phyloP scores from a whole-genome alignment of 2,113 vertebrate species.

The Vombatus ursinus region DNA sequence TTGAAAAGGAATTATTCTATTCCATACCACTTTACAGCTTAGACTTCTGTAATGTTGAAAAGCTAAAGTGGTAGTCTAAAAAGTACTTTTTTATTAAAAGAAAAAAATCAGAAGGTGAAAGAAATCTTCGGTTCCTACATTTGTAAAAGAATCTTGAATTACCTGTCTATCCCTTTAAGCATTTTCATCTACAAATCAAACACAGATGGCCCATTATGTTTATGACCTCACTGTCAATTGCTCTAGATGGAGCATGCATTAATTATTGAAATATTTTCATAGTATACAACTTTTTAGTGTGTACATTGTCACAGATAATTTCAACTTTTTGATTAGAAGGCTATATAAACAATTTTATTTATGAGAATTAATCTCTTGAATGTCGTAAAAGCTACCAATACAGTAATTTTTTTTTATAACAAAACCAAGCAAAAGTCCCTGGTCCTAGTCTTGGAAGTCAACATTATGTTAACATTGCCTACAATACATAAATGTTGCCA shows the following conservation, averaged over 20 bases:
- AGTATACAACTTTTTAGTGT: constrained; percentile 83
- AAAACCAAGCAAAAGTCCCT: constrained; percentile 59
- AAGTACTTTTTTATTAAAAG: constrained; percentile 28
- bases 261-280: constrained; percentile 87
- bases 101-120: constrained; percentile 50
- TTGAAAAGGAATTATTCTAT: neutral
- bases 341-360: constrained; percentile 79
- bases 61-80: constrained; percentile 20
- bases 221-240: constrained; percentile 87
- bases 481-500: constrained; percentile 79
- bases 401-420: constrained; percentile 57
- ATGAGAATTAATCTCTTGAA: constrained; percentile 78
- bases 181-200: constrained; percentile 85
- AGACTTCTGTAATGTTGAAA: neutral
- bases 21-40: neutral
- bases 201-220: constrained; percentile 85
- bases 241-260: constrained; percentile 84
- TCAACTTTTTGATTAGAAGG: constrained; percentile 83
- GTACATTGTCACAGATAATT: constrained; percentile 81
- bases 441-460: constrained; percentile 73
- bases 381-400: constrained; percentile 76
- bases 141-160: constrained; percentile 79
- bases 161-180: constrained; percentile 85
- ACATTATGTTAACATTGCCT: constrained; percentile 75
- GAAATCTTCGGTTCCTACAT: constrained; percentile 70